These are phyloP conservation scores for Bos javanicus DNA, from an alignment of 2,113 vertebrate species.

Conservation along the genomic window DNA sequence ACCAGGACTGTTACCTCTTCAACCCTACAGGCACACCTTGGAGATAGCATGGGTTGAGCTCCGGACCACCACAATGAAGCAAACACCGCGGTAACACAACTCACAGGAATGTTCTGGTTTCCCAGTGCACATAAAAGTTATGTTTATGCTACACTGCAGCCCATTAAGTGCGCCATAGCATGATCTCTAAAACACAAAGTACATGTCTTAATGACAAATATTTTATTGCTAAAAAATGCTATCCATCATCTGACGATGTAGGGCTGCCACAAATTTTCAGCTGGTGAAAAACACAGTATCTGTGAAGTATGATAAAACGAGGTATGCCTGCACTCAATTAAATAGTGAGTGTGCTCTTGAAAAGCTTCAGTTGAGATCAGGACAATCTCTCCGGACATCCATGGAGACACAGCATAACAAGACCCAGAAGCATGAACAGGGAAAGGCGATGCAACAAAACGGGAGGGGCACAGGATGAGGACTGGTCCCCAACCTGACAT, in stretches of 20 bases:
- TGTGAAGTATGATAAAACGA: not conserved
- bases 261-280: not conserved
- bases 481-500: not conserved
- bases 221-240: not conserved
- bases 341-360: not conserved
- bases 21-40: not conserved
- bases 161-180: not conserved
- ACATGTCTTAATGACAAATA: not conserved
- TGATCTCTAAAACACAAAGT: not conserved
- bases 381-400: accelerated
- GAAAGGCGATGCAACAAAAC: accelerated
- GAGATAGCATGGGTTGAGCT: not conserved
- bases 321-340: not conserved
- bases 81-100: not conserved
- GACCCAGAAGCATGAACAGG: not conserved
- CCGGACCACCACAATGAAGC: not conserved
- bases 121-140: not conserved
- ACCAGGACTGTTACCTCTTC: not conserved
- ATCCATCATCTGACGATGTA: not conserved
- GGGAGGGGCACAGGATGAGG: not conserved
- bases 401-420: not conserved
- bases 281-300: not conserved
- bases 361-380: not conserved
- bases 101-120: not conserved
- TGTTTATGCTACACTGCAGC: not conserved